Evolutionary conservation across 2,113 vertebrate genomes (phyloP), one percentile per base, ranked within the genome.

Genomic region (Fulica atra): DNA sequence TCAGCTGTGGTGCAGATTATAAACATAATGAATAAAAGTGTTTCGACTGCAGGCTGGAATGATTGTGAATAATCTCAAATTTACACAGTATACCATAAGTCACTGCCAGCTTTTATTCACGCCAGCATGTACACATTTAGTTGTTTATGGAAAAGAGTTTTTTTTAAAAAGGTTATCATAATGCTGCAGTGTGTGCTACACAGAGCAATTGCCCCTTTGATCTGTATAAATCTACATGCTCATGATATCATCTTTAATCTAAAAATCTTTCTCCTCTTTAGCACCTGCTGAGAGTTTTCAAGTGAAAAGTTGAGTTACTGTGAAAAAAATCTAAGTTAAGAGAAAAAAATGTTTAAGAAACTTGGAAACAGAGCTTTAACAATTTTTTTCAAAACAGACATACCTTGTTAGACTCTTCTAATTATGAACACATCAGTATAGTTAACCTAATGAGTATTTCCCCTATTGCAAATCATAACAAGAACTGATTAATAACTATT

Each of bases 81-180:
- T 88, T 68, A 51, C 16, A 13, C 7, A 83, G n/a, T 17, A n/a
- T 26, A 54, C 23, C 81, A 28, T 91, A 89, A 93, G 44, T 88
- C 92, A 95, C 28, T 95, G 78, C 51, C 80, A 88, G 35, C 5
- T 89, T 72, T 69, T 38, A 89, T 88, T 93, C 60, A n/a, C 21
- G 36, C 57, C 23, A 88, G n/a, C 16, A 51, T 5, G 17, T 35
- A 36, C 48, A 33, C 0, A 0, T 82, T 78, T 86, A 50, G 88
- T 86, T 84, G 31, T 74, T 92, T 79, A 82, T 60, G 36, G 50
- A 87, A 95, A 95, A 35, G 0, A 73, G 35, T 18, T 88, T 21
- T 53, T 70, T 31, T 57, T 66, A 76, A 53, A 92, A 50, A 44
- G 20, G 14, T 18, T 50, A 31, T 88, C 10, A 13, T 33, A 82